Evolutionary conservation across 2,797 vertebrate genomes (phyloP).

Genomic region (Spatula versicolor): DNA sequence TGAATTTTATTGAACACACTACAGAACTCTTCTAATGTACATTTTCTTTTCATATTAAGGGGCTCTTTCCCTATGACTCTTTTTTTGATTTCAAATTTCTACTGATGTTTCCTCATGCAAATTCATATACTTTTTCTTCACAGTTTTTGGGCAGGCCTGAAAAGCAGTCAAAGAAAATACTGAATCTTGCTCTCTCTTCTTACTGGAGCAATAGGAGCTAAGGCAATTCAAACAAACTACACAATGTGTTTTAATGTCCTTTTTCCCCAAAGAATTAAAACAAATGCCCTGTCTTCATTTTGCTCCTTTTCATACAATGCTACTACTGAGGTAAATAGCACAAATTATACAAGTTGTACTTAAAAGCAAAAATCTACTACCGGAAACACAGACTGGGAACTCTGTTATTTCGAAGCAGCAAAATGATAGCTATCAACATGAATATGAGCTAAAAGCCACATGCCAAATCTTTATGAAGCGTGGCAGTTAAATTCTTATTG

Average conservation of each 20-base stretch:
- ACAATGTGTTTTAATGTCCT: rapidly evolving
- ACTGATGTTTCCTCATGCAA: not conserved
- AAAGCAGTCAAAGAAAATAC: not conserved
- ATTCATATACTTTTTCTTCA: not conserved
- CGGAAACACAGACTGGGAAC: not conserved
- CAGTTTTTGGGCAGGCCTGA: not conserved
- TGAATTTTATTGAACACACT: not conserved
- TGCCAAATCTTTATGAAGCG: not conserved
- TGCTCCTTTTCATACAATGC: not conserved
- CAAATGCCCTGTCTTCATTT: not conserved
- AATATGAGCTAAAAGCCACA: not conserved
- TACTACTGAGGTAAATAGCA: not conserved
- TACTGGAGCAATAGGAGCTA: not conserved
- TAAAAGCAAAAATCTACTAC: not conserved
- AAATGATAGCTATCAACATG: not conserved
- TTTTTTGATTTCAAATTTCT: not conserved
- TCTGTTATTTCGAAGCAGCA: not conserved
- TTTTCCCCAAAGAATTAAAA: not conserved
- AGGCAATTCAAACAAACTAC: not conserved
- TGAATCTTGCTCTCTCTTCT: rapidly evolving
- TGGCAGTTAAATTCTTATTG: not conserved
- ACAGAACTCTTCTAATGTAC: rapidly evolving
- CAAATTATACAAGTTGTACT: not conserved
- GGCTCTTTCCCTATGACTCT: not conserved
- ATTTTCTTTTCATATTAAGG: not conserved